Conservation (phyloP, 1,140 invertebrate species). For the Anoplophora glabripennis region DNA sequence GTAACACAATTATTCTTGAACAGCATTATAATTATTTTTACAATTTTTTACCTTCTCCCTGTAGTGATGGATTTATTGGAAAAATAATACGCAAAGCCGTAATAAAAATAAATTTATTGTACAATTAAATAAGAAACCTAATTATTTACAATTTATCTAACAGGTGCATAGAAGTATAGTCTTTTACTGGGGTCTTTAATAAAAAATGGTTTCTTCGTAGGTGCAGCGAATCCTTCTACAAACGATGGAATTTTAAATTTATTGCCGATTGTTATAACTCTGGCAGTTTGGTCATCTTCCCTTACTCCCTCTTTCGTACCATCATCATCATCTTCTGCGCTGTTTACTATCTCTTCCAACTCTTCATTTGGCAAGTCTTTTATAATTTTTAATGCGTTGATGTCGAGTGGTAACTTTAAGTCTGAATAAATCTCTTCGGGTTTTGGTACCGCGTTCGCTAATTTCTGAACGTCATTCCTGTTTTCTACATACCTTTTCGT, state of each 20-base stretch:
- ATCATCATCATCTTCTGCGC: conserved; percentile 20
- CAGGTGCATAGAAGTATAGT: conserved; percentile 43
- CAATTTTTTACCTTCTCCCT: too few relatives aligned
- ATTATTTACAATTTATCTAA: conserved; percentile 27
- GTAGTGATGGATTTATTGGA: not conserved
- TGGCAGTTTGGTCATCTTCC: too few relatives aligned
- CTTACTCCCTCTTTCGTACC: not conserved
- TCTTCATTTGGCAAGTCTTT: conserved; percentile 1
- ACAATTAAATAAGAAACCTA: conserved; percentile 13
- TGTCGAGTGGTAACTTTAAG: conserved; percentile 19
- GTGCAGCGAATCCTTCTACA: not conserved
- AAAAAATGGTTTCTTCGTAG: conserved; percentile 31
- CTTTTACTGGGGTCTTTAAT: conserved; percentile 45
- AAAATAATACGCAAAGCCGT: not conserved
- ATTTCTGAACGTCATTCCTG: conserved; percentile 9
- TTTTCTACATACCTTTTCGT: not conserved
- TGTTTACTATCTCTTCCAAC: not conserved
- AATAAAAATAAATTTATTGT: not conserved
- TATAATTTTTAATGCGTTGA: conserved; percentile 11
- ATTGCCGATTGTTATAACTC: too few relatives aligned
- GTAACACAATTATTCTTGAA: too few relatives aligned
- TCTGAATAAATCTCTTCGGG: conserved; percentile 34
- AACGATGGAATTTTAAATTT: too few relatives aligned
- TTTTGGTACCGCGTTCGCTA: conserved; percentile 35
- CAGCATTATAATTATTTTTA: too few relatives aligned